A percentile compares a stretch with the other conserved stretches of the same genome.
These are phyloP conservation scores for Monarcha castaneiventris DNA, from an alignment of 2,113 vertebrate species.

Conservation along the genomic window DNA sequence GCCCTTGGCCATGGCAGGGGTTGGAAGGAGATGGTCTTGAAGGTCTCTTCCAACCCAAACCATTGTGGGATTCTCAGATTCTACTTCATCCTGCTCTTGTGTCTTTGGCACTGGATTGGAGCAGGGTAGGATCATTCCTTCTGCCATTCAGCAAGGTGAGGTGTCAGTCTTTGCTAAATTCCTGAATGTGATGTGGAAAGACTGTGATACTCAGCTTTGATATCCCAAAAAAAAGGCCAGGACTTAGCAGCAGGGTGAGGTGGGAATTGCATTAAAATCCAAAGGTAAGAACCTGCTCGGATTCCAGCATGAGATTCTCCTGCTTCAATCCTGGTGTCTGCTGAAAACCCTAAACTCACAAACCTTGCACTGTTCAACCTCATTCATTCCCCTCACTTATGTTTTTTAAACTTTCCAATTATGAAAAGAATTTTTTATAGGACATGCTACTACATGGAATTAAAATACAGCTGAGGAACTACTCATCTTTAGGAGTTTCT, in stretches of 20 bases:
- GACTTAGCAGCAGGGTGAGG: accelerated
- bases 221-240: neutral
- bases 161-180: neutral
- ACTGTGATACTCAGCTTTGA: neutral
- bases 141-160: neutral
- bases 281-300: neutral
- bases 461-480: neutral
- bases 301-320: neutral
- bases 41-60: neutral
- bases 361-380: neutral
- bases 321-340: neutral
- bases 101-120: neutral
- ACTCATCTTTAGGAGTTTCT: neutral
- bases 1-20: neutral
- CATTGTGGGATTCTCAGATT: neutral
- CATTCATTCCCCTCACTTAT: accelerated
- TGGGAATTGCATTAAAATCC: neutral
- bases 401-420: neutral
- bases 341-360: neutral
- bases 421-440: neutral
- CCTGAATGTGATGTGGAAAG: neutral
- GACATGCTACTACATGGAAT: neutral
- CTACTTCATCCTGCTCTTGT: accelerated
- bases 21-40: accelerated
- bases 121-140: neutral